Evolutionary conservation across 2,113 vertebrate genomes (phyloP), one percentile per base, ranked within the genome.

Genomic region (Apus apus): DNA sequence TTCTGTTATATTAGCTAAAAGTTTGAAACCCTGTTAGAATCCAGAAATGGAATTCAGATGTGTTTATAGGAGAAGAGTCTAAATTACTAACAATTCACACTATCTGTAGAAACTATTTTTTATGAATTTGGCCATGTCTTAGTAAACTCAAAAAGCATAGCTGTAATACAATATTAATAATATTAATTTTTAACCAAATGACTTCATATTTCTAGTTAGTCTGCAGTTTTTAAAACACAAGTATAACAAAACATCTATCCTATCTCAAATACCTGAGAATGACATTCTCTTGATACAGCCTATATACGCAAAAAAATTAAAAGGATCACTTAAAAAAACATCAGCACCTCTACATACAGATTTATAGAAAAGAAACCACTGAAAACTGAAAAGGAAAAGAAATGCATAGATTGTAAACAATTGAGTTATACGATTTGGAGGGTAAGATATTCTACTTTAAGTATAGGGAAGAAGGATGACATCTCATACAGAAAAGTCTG

Each of bases 391-490:
- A 68, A 32, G 7, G 15, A 48, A 65, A 79, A 82, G 2, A 82
- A 86, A 68, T 25, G 54, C 2, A n/a, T 0, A 43, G 21, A 48
- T 14, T 34, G 29, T 18, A 71, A 93, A 62, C 30, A 87, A 36
- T 0, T 66, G 6, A 67, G 20, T 14, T 46, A 25, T 15, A 58
- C 32, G 50, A 85, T 66, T 82, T 58, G 51, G 23, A 85, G 67
- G 11, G 54, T 27, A 80, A 48, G 22, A 81, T 17, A 9, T 86
- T 81, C 66, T 60, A 34, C 46, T 92, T 79, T 75, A 85, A 87
- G 83, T 77, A 9, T 8, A 1, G 2, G 0, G 10, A 34, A 38
- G 5, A 66, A 4, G 10, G 4, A 62, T 45, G 25, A 51, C 9
- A 51, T 5, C 32, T 43, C 15, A 21, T 3, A 43, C 0, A 48